phyloP scores from a whole-genome alignment of 35 echinoderm and acorn worm species.

The Heliocidaris erythrogramma region DNA sequence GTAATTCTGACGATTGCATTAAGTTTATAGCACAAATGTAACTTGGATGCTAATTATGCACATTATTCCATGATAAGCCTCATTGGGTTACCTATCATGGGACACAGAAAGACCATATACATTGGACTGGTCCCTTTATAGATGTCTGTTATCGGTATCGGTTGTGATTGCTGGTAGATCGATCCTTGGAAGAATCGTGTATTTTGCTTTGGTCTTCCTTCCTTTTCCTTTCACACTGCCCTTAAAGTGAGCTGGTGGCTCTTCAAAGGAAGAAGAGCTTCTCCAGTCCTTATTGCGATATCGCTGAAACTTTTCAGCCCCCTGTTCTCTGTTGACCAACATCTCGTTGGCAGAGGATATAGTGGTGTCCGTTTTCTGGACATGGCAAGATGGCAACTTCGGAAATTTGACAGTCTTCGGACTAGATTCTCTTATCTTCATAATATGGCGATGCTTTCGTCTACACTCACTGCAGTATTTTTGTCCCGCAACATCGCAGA shows the following conservation, averaged over 20 bases:
- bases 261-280: neutral
- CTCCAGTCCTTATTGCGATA: neutral
- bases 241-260: neutral
- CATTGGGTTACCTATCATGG: too few relatives aligned
- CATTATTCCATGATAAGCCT: too few relatives aligned
- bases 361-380: neutral
- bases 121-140: neutral
- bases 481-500: constrained; percentile 59
- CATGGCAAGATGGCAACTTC: neutral
- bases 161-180: neutral
- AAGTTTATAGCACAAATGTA: too few relatives aligned
- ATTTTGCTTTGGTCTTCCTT: neutral
- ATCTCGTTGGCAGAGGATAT: neutral
- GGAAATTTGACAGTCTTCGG: neutral
- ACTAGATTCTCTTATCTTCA: neutral
- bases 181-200: neutral
- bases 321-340: neutral
- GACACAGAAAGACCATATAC: too few relatives aligned
- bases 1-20: too few relatives aligned
- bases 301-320: neutral
- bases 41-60: too few relatives aligned
- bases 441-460: constrained; percentile 15
- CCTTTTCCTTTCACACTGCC: constrained; percentile 11
- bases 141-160: constrained; percentile 46
- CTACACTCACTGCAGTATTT: constrained; percentile 59